phyloP scores from a whole-genome alignment of 2,888 invertebrate species.

The Harpagoxenus sublaevis region DNA sequence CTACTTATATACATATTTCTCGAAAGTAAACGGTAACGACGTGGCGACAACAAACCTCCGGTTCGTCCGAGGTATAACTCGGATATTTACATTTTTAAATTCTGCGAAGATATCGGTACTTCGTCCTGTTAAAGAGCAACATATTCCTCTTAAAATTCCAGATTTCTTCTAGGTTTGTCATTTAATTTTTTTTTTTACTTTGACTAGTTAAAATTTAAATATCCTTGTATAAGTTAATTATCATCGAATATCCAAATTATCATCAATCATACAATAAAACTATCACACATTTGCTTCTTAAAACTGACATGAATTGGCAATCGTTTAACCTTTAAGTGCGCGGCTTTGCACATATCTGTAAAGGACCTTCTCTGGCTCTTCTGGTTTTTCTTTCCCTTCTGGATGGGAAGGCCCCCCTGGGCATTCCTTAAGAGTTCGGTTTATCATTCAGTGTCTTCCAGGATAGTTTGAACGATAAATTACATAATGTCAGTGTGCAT shows the following conservation, averaged over 20 bases:
- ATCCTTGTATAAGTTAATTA: background rate
- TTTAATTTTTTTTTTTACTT: background rate
- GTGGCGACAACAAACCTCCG: conserved; percentile 18
- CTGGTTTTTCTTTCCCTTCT: too few species aligned
- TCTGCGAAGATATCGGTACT: background rate
- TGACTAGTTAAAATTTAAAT: background rate
- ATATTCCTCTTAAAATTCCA: background rate
- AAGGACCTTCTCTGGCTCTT: too few species aligned
- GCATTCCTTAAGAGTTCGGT: background rate
- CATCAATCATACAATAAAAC: background rate
- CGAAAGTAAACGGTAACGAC: conserved; percentile 28
- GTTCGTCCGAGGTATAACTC: background rate
- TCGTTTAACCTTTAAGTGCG: background rate
- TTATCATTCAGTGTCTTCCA: background rate
- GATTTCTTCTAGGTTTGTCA: background rate
- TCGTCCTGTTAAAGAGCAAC: background rate
- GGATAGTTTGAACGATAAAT: background rate
- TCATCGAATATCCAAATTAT: background rate
- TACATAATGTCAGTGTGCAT: background rate
- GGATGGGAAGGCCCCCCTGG: too few species aligned
- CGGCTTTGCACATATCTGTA: too few species aligned
- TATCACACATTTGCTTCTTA: background rate
- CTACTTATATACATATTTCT: conserved; percentile 34
- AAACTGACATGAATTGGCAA: background rate
- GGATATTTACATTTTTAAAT: conserved; percentile 29